Evolutionary conservation across 2,797 vertebrate species (phyloP), one percentile per base, ranked within the genome.

Genomic region (Acrocephalus scirpaceus): DNA sequence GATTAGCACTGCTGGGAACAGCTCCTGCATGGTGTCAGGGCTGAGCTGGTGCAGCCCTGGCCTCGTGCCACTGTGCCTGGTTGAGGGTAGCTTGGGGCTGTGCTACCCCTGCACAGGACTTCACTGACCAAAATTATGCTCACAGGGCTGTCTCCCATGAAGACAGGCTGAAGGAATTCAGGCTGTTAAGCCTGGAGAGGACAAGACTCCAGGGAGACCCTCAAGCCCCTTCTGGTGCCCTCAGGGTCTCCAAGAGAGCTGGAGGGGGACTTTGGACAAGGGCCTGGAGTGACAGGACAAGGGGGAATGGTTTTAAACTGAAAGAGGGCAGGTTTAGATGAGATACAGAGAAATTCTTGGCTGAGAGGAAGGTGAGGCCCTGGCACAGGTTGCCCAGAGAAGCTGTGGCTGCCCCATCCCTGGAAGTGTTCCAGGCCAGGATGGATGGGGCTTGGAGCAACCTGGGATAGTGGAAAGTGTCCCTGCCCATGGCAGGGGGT

Each of bases 1-100:
- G 96, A 96, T 97, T 96, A 93, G 66, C 8, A 9, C 36, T 80
- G 76, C 82, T 80, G 82, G 85, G 82, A 93, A 56, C 71, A 34
- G 57, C 50, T 56, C 1, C 3, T 4, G 32, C 67, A 53, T 0
- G 0, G 48, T 1, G 65, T 71, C 7, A 2, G 65, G 34, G n/a
- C 69, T 67, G 81, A 82, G 87, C 81, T 79, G 85, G 58, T 12
- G 0, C 1, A 1, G 78, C 36, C 60, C 64, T 8, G 27, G 45
- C 69, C 71, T 50, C 0, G 1, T 34, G 36, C 38, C 2, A 7
- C 36, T 71, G 56, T 0, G 7, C 42, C 34, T 82, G 53, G 9
- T 19, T 57, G 17, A n/a, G 40, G 57, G 60, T 82, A 84, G 40
- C 40, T 1, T 40, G 57, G 51, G 64, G 23, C 62, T 30, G 9